Base-by-base conservation (phyloP, 1,140 invertebrate species). In the Scaptomyza graminum region DNA sequence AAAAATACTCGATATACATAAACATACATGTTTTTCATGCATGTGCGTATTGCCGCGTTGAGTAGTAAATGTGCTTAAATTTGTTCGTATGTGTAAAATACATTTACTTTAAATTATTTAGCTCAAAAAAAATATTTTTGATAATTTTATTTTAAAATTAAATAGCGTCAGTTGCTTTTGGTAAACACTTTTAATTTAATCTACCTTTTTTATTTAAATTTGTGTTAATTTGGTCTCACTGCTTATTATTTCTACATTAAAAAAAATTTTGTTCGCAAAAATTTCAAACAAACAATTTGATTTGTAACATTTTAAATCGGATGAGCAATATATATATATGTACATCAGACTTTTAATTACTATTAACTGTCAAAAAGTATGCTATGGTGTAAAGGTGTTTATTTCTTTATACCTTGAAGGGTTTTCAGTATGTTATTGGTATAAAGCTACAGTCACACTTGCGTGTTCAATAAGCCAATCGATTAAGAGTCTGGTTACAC, bases 1-100 rank as follows among this genome's bases (percentile, higher is more conserved):
- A 70, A 67, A 61, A 71, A 75, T 75, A 71, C 46, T 44, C 8
- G 13, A 66, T 13, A 41, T 31, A n/a, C 8, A 28, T 52, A 44
- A 50, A 41, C 37, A 41, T n/a, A n/a, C 31, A 22, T 22, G 18
- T 22, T 34, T 1, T n/a, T n/a, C 4, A n/a, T 41, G 37, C 12
- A 41, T n/a, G 31, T 34, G n/a, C 12, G 1, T 15, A 22, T 22
- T 66, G 41, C 43, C 22, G 31, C 55, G 43, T 18, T 16, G 8
- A 16, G 18, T 50, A 46, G 49, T 76, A 52, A 62, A 82, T 63
- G 76, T 73, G 73, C 57, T 77, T 55, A 22, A 2, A 44, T 16
- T 16, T 28, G 25, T 22, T 46, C 77, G 78, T 52, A 62, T 28
- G 11, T 18, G 25, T 41, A 55, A 62, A 75, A 75, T 22, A 22